These are phyloP conservation scores for Nothobranchius kuhntae DNA, from an alignment of 2,113 vertebrate species.

Conservation along the genomic window DNA sequence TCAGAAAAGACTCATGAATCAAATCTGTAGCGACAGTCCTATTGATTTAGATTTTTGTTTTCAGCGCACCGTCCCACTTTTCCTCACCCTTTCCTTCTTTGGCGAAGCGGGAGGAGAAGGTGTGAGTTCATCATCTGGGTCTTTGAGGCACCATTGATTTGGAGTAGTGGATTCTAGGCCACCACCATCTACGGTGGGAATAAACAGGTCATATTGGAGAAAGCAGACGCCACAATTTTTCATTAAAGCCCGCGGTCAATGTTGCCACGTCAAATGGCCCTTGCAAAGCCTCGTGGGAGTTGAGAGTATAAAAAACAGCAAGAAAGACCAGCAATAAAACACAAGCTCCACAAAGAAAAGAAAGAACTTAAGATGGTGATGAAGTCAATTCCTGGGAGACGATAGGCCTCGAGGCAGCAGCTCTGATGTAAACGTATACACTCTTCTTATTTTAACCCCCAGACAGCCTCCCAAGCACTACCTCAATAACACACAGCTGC, in stretches of 20 bases:
- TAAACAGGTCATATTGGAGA: constrained; percentile 53
- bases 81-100: constrained; percentile 6
- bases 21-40: constrained; percentile 57
- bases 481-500: constrained; percentile 47
- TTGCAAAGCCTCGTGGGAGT: constrained; percentile 36
- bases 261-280: constrained; percentile 17
- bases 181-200: constrained; percentile 24
- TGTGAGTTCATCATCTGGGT: constrained; percentile 37
- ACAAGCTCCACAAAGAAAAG: constrained; percentile 21
- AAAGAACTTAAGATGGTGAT: constrained; percentile 12
- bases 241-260: constrained; percentile 47
- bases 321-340: constrained; percentile 14
- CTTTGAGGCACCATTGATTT: constrained; percentile 47
- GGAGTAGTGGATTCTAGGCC: constrained; percentile 41
- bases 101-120: background rate
- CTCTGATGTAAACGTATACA: constrained; percentile 29
- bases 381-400: constrained; percentile 30
- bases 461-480: constrained; percentile 55
- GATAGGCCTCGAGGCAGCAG: constrained; percentile 26
- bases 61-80: background rate
- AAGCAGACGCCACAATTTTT: constrained; percentile 37
- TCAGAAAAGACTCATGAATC: constrained; percentile 48
- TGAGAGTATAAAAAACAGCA: constrained; percentile 19
- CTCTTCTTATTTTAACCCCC: constrained; percentile 39
- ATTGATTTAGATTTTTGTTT: constrained; percentile 58